Evolutionary conservation across 2,888 invertebrate species (phyloP), one percentile per base, ranked within the genome.

Genomic region (Cacoxenus indagator): DNA sequence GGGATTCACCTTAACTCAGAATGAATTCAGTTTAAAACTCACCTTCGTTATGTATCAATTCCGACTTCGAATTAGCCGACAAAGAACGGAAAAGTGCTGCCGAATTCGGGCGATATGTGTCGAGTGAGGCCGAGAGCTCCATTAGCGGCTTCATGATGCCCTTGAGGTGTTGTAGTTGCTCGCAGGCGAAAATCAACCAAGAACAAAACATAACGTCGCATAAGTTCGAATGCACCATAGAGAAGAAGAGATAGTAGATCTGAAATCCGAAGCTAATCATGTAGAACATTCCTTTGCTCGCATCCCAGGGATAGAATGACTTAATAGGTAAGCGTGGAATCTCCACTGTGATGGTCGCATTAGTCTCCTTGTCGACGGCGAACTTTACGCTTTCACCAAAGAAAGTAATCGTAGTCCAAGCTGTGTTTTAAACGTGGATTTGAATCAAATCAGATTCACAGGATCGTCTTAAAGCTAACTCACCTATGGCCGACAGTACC

Each of bases 81-180:
- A 75, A 88, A 4, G 92, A 91, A 55, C 92, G 88, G 75, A 93
- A 93, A 24, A 93, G 85, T 24, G 93, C 93, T 11, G 93, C 92
- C 67, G 93, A 93, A 78, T 93, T 92, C 0, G 93, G 93, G 82
- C 91, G 74, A 76, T 94, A 94, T 0, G 95, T 94, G 79, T 95
- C 95, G 78, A 95, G 84, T 0, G 94, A 92, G 0, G 95, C 95
- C 26, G 95, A 95, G 2, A 95, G 90, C 83, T 95, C 95, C 94
- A 96, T 95, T 65, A 96, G 88, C 0, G 95, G 95, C 75, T 94
- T 94, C 93, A 96, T 93, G 72, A 95, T 95, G 59, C 94, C 93
- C 84, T 95, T 96, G 46, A 95, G 88, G 86, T 96, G 95, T 84
- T 94, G 93, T 68, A 96, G 88, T 85, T 96, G 95, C 78, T 95